Evolutionary conservation across 2,888 invertebrate genomes (phyloP), one percentile per base, ranked within the genome.

Genomic region (Brachyptera risi): DNA sequence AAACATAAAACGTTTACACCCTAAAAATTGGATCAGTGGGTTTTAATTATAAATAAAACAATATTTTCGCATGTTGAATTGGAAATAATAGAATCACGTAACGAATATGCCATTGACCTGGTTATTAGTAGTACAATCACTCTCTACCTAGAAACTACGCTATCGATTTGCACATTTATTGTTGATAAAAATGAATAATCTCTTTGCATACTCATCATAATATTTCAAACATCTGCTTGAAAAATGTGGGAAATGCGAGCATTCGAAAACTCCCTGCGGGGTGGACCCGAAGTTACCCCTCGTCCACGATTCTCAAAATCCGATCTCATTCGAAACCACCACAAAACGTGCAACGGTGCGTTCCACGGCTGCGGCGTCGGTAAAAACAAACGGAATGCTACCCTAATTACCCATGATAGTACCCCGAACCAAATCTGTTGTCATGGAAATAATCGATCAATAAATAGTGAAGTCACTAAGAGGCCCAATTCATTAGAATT

Each of bases 291-390:
- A 13, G 57, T 38, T 17, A n/a, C 58, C 13, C 51, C 47, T 7
- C 59, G 51, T n/a, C 24, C 47, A n/a, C 17, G 47, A 2, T 35
- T 47, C 3, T 17, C 60, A 19, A 59, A 59, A 51, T 27, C 42
- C 19, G 47, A 58, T 17, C 40, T 59, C 2, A 47, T 61, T 17
- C 51, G 59, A 37, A 44, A 82, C 70, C 81, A 82, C 63, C 90
- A 90, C 72, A 83, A 83, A 69, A 84, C 84, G 58, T 90, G 90
- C 73, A 86, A 84, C 31, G 90, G 90, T 27, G 84, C 85, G 70
- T 83, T 87, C 1, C 90, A 90, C 71, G 90, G 88, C 11, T 83
- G 85, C 67, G 89, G 89, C 54, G 84, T 84, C 68, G 74, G 76
- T 2, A 83, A 84, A 67, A 56, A 63, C 37, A 62, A 64, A 54